Evolutionary conservation across 2,113 vertebrate species (phyloP), one percentile per base, ranked within the genome.

Genomic region (Festucalex cinctus): DNA sequence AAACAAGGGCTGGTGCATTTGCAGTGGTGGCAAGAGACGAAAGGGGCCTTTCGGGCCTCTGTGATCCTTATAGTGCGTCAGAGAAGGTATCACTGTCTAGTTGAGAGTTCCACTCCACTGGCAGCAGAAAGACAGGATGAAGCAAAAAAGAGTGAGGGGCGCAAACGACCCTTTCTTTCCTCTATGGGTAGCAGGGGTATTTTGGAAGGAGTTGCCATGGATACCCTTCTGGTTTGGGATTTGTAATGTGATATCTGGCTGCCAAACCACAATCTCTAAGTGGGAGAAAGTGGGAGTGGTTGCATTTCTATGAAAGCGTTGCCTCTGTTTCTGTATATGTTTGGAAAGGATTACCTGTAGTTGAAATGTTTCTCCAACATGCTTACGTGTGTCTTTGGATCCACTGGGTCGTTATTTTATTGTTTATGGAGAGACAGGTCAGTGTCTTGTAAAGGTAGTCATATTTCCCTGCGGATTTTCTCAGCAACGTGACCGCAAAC

Each of bases 171-270:
- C 79, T 86, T 89, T 82, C 84, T 88, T 88, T 54, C 75, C 77
- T 83, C 76, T 82, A 77, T 85, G 76, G 73, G 69, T 74, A 77
- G 76, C 76, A 66, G 77, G 86, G 89, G 81, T 93, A 91, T 93
- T 93, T 92, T 92, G 90, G 90, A 92, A 91, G 87, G 75, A 65
- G 90, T 91, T 91, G 74, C 90, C 87, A 92, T 90, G 84, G 88
- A 82, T 88, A 90, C 91, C 73, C 77, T 78, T 88, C 75, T 54
- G 78, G 88, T 85, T 82, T 86, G 89, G 88, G 87, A 91, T 89
- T 88, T 91, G 90, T 91, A 91, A 92, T 80, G 71, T 83, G 89
- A 90, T 90, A 90, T 86, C 79, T 75, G 76, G 77, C 86, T 85
- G 88, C 85, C 90, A 91, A 88, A 90, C 80, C 87, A 74, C 88